Evolutionary conservation across 2,797 vertebrate species (phyloP).

Genomic region (Cirrhinus mrigala): DNA sequence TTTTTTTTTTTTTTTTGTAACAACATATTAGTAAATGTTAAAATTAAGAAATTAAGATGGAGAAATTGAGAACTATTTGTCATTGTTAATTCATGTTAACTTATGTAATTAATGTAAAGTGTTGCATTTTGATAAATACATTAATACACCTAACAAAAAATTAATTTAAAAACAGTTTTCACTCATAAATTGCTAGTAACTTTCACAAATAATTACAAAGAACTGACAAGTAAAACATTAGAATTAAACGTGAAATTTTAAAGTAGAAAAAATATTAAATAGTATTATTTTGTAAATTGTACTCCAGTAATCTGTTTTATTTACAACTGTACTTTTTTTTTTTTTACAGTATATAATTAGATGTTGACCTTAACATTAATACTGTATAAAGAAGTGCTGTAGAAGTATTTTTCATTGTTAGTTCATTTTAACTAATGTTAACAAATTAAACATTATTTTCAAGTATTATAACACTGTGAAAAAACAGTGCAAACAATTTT

Average conservation of each 20-base stretch:
- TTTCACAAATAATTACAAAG: background rate
- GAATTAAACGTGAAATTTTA: background rate
- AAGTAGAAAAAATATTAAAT: no score
- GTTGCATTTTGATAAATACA: no score
- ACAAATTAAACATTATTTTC: background rate
- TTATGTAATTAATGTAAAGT: no score
- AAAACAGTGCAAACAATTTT: background rate
- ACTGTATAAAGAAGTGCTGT: background rate
- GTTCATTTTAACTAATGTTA: background rate
- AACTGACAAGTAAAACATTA: background rate
- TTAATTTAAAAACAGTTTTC: no score
- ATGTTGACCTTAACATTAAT: background rate
- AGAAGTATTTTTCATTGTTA: background rate
- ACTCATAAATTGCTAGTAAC: background rate
- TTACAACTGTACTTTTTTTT: background rate
- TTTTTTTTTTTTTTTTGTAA: no score
- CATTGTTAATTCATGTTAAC: no score
- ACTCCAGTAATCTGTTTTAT: background rate
- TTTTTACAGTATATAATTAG: background rate
- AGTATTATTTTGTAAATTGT: background rate
- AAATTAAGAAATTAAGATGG: no score
- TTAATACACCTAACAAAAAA: no score
- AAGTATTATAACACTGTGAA: background rate
- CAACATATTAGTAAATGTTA: no score
- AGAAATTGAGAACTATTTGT: no score